These are phyloP conservation scores for Allobates femoralis DNA, from an alignment of 2,797 vertebrate genomes.

Conservation along the genomic window DNA sequence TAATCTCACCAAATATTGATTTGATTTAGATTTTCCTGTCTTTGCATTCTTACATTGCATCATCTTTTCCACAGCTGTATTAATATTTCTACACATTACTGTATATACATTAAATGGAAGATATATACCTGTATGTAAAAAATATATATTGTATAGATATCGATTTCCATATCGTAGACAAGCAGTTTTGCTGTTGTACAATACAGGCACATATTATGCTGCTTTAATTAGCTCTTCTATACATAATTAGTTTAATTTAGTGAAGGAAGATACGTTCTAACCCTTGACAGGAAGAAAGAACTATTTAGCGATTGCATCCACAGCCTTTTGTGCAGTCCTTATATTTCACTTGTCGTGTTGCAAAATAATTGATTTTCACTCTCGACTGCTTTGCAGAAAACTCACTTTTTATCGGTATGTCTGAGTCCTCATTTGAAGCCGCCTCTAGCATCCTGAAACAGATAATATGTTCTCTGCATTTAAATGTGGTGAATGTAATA, in stretches of 20 bases:
- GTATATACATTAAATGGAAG: neutral
- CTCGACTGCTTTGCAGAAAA: slow-evolving; percentile 56
- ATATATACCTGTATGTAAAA: neutral
- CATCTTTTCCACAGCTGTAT: too few species aligned
- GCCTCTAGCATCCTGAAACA: slow-evolving; percentile 52
- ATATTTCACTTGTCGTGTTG: slow-evolving; percentile 59
- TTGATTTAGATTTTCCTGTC: too few species aligned
- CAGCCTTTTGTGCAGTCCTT: slow-evolving; percentile 44
- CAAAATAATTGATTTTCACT: slow-evolving; percentile 65
- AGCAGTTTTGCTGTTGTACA: neutral
- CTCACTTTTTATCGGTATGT: slow-evolving; percentile 67
- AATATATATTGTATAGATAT: neutral
- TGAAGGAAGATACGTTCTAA: neutral
- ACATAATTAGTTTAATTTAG: slow-evolving; percentile 47
- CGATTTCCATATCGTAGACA: neutral
- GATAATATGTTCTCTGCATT: slow-evolving; percentile 53
- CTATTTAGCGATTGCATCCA: slow-evolving; percentile 50
- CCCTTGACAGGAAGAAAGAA: slow-evolving; percentile 20
- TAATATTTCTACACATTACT: neutral
- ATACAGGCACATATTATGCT: neutral
- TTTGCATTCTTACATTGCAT: too few species aligned
- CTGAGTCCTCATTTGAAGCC: slow-evolving; percentile 62
- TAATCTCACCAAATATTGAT: too few species aligned
- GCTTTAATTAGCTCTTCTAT: slow-evolving; percentile 26
- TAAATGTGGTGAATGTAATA: slow-evolving; percentile 17